Base-by-base conservation (phyloP, 2,797 vertebrate genomes). In the Euthynnus affinis region DNA sequence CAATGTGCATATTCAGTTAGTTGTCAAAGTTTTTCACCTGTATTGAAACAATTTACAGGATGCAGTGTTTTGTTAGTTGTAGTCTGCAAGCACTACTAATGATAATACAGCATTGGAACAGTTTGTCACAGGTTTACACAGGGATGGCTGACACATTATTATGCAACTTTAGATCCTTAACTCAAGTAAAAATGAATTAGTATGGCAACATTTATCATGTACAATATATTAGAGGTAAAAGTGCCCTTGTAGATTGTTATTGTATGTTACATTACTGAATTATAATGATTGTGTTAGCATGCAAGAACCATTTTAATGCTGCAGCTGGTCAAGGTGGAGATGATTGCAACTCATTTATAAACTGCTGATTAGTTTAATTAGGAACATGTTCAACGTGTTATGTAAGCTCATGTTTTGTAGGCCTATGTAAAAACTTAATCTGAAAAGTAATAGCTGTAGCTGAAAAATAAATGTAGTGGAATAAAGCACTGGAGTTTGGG, bases 71-170 rank as follows among this genome's bases (percentile, higher is more conserved):
- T 56, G 27, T 52, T 9, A 61, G 55, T 25, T 67, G 20, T 42
- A 9, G n/a, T 29, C 6, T 49, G 18, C 3, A 1, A 48, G 10
- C 37, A 40, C 44, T 46, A 9, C 18, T n/a, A 53, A 52, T 42
- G 8, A 27, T 37, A 53, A 70, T 56, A 60, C 44, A 62, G 22
- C 18, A 74, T 20, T 37, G 23, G 52, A 76, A 44, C n/a, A 62
- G 23, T 29, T 61, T 44, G 20, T 67, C 68, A 20, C 5, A 48
- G 44, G 12, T 46, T 46, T 56, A 29, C 27, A 22, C 25, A 59
- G 56, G 7, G 23, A 66, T 65, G 2, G 3, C 40, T 55, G 7
- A 37, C 52, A 74, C 29, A 48, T 58, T 20, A 18, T 13, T 40
- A 18, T 80, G 22, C 55, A 20, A 49, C 55, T 29, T 3, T 14